Base-by-base conservation (phyloP, 2,113 vertebrate species). In the Cyprinus carpio region DNA sequence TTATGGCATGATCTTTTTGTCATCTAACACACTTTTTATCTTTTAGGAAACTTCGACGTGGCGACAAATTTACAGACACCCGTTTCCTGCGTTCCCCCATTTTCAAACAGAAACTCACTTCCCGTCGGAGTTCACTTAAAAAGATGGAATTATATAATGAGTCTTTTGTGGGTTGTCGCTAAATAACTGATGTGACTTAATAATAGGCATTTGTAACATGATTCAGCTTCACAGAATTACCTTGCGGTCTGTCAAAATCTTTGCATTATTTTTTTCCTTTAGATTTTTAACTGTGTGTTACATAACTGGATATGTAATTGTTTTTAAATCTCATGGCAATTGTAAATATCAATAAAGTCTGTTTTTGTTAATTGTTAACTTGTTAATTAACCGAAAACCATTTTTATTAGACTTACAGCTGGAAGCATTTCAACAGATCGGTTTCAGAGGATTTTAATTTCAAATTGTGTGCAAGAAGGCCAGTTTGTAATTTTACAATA, bases 31-130 rank as follows among this genome's bases (percentile, higher is more conserved):
- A 16, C 49, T 16, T 51, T 49, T 16, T 16, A n/a, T 40, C 83
- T 8, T 79, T 71, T 65, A 99, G 98, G 92, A 99, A 99, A 90
- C 96, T 99, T 31, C 94, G 98, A 46, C 96, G 98, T 86, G 98
- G 98, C 15, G 98, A 99, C 89, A 96, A 95, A 27, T 97, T 96
- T 90, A 99, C 98, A 80, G 97, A 99, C 89, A 85, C 95, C 3
- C 87, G 92, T 85, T 98, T 99, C 91, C 94, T 99, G 88, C 54
- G 88, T 84, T 99, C 98, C 43, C 97, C 98, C 4, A 88, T 99
- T 92, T 99, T 96, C 90, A 97, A 97, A 87, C 83, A 90, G 82
- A 91, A 90, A 0, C 1, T 88, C 4, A 12, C 18, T 27, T 29
- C 79, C 12, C 64, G 81, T 0, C 67, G 9, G 6, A 84, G 0